phyloP scores from a whole-genome alignment of 1,140 invertebrate species.

The Heliconius hermathena region DNA sequence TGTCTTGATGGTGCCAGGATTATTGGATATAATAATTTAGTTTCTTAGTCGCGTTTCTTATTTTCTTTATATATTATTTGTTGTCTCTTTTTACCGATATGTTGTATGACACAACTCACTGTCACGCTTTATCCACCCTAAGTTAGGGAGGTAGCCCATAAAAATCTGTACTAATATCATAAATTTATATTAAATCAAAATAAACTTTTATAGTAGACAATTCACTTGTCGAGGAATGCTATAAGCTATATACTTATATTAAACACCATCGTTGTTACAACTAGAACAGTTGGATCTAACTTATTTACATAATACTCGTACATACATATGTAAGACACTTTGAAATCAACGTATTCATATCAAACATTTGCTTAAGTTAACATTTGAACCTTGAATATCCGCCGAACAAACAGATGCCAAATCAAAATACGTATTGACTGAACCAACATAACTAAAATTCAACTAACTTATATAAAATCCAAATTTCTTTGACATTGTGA shows the following conservation, averaged over 20 bases:
- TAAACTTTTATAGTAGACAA: too few species aligned
- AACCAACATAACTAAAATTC: not conserved
- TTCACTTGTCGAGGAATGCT: too few species aligned
- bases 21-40: too few species aligned
- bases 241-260: not conserved
- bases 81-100: too few species aligned
- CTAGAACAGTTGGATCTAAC: not conserved
- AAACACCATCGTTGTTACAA: not conserved
- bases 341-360: not conserved
- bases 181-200: too few species aligned
- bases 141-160: too few species aligned
- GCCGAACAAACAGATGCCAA: not conserved
- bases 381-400: not conserved
- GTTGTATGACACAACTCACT: too few species aligned
- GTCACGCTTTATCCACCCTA: too few species aligned
- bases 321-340: not conserved
- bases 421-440: not conserved
- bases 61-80: too few species aligned
- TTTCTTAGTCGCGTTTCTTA: too few species aligned
- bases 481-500: conserved; percentile 3
- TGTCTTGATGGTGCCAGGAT: too few species aligned
- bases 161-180: too few species aligned
- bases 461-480: conserved; percentile 1
- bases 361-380: not conserved
- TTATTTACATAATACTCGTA: not conserved